Percentiles rank a stretch among this genome's conserved stretches.
Evolutionary conservation across 2,797 vertebrate species (phyloP).

Genomic region (Euphonia xanthogaster): DNA sequence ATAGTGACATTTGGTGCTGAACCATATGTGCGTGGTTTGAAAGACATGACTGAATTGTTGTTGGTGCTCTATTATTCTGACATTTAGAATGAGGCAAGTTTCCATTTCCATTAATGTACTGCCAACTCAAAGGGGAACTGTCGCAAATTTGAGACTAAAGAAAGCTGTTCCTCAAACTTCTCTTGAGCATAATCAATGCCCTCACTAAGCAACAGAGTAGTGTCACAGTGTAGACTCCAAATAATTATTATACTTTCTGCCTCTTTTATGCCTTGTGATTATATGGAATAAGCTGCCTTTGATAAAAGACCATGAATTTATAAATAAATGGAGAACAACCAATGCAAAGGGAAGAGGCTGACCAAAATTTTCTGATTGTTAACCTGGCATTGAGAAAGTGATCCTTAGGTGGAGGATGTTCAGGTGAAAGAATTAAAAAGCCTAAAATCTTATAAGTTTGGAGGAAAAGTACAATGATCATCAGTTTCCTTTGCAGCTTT

Average conservation of each 20-base stretch:
- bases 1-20: slow-evolving; percentile 83
- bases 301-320: neutral
- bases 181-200: slow-evolving; percentile 73
- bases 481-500: neutral
- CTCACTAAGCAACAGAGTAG: slow-evolving; percentile 67
- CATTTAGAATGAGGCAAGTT: slow-evolving; percentile 85
- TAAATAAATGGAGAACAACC: neutral
- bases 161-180: slow-evolving; percentile 84
- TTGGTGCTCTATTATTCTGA: slow-evolving; percentile 85
- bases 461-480: neutral
- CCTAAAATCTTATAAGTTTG: neutral
- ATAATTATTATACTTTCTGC: slow-evolving; percentile 4
- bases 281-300: neutral
- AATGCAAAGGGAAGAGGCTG: neutral
- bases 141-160: slow-evolving; percentile 83
- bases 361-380: neutral
- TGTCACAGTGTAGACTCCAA: slow-evolving; percentile 11
- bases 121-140: slow-evolving; percentile 83
- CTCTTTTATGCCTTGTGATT: neutral
- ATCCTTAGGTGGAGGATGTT: neutral
- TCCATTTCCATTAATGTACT: slow-evolving; percentile 86
- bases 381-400: slow-evolving; percentile 4
- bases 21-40: slow-evolving; percentile 86
- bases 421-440: neutral
- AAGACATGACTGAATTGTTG: slow-evolving; percentile 86